A percentile compares a stretch with the other conserved stretches of the same genome.
These are phyloP conservation scores for Macrochelys suwanniensis DNA, from an alignment of 2,797 vertebrate genomes.

Conservation along the genomic window DNA sequence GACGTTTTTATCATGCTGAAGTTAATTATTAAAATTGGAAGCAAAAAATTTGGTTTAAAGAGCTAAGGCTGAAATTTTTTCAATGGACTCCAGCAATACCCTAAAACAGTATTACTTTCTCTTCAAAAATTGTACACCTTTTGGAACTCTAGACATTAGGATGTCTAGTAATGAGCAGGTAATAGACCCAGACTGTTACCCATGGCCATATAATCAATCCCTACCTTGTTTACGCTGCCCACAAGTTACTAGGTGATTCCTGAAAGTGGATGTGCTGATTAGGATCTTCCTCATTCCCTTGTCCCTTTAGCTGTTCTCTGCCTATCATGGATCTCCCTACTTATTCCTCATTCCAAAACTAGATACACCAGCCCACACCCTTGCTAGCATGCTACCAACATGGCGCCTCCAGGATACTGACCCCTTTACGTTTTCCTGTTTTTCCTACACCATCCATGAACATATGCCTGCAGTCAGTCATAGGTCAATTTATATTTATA, in stretches of 20 bases:
- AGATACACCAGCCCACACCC: not conserved
- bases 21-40: not conserved
- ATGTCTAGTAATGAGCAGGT: not conserved
- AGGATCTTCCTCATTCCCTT: not conserved
- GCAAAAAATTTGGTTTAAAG: not conserved
- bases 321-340: not conserved
- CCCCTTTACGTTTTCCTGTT: not conserved
- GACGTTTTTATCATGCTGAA: not conserved
- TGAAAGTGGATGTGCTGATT: not conserved
- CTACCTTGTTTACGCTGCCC: not conserved
- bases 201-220: not conserved
- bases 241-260: conserved; percentile 26
- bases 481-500: not conserved
- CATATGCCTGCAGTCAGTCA: not conserved
- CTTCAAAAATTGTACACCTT: not conserved
- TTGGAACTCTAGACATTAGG: not conserved
- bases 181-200: conserved; percentile 1
- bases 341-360: not conserved
- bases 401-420: not conserved
- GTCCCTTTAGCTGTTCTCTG: not conserved
- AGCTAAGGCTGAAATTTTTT: not conserved
- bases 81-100: not conserved
- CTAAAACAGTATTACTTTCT: not conserved
- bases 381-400: not conserved
- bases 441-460: not conserved